Base-by-base conservation (phyloP, 2,888 invertebrate genomes). In the Noctua fimbriata region DNA sequence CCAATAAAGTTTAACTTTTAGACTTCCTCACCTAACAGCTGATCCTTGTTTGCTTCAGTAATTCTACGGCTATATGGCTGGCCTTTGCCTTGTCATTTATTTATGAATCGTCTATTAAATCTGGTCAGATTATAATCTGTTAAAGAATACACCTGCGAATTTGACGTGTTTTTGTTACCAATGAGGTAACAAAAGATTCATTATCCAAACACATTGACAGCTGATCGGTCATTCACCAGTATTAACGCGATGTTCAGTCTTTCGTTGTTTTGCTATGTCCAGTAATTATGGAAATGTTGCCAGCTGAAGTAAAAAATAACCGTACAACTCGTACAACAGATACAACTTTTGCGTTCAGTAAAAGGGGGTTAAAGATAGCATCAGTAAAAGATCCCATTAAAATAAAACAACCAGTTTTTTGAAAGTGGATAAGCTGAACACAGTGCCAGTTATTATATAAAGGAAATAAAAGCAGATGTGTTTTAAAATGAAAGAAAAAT, bases 341-440 rank as follows among this genome's bases (percentile, higher is more conserved):
- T 14, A 77, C 16, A 63, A 49, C 14, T 67, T 63, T 36, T 70
- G 36, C 49, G 24, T 70, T 36, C 21, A 52, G 36, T 32, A 14
- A 65, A 32, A 47, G 21, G 32, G 21, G 41, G 16, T 65, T n/a
- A 18, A 16, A 73, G 83, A 79, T 79, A 44, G 12, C 82, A 83
- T 85, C 65, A 60, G 28, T 67, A 69, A 65, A 74, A 73, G 24
- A 69, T 78, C 67, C 32, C 76, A 76, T 82, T 69, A 72, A 83
- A 79, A 67, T 49, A 32, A 63, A 69, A 74, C 16, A 47, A 77
- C 55, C 73, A 41, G 77, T 76, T 79, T 44, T 44, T 65, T 71
- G 71, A 72, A 73, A 60, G 44, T 32, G 58, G 63, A 73, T 77
- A 79, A 77, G 28, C 58, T 32, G 73, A 73, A 79, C 28, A 79